Evolutionary conservation across 2,888 invertebrate species (phyloP), one percentile per base, ranked within the genome.

Genomic region (Lagria hirta): DNA sequence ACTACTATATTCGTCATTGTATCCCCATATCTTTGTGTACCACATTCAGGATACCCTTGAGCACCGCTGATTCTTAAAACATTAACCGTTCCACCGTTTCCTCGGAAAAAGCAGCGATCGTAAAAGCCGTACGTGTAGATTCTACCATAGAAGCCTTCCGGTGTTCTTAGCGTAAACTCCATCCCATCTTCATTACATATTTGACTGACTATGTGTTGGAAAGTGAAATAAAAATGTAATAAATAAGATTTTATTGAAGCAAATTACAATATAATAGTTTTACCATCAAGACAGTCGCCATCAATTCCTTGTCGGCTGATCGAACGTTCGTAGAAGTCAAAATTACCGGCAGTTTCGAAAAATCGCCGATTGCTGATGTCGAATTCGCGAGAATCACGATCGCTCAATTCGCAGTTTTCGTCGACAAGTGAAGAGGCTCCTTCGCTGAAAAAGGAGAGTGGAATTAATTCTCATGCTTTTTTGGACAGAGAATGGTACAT

Each of bases 1-100:
- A 93, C 92, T 3, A 91, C 90, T 52, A 94, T 93, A 64, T 93
- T 94, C 44, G 93, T 93, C 83, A 93, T 86, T 3, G 91, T 90
- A 63, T 94, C 93, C 3, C 90, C 92, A 61, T 88, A 91, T 43
- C 72, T 55, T 66, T 90, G 88, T 2, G 93, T 93, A 27, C 93
- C 93, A 71, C 93, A 93, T 71, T 93, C 90, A 0, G 93, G 93
- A 70, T 91, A 92, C n/a, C 92, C 92, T 69, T 90, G 89, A 2
- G 89, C 85, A 8, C 92, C 91, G 58, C 89, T 88, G 41, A 94
- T 91, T 43, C 90, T 78, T 8, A 94, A 71, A 1, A 87, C 88
- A 59, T 91, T 91, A 1, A 82, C 80, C 0, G 84, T 86, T 5
- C 89, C 91, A 3, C 93, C 93, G 60, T 89, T 91, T 5, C 93